Evolutionary conservation across 2,113 vertebrate genomes (phyloP), one percentile per base, ranked within the genome.

Genomic region (Formicarius rufipectus): DNA sequence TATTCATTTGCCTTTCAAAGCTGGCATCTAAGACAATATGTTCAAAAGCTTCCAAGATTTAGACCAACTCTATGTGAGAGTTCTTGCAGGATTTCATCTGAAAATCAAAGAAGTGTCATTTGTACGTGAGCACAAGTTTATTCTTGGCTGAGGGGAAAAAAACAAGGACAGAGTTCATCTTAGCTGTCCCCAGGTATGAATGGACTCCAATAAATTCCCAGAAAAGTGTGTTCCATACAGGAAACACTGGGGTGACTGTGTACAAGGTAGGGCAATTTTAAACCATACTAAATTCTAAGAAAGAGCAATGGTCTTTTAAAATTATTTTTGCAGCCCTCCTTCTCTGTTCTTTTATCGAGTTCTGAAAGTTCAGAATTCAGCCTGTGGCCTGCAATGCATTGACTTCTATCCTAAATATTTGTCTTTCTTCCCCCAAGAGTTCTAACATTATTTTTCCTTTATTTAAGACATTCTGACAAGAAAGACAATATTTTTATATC

Each of bases 1-100:
- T 89, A 55, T 83, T 90, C 60, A 71, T 84, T 94, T 93, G 82
- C 59, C 78, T 88, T 80, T 79, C 58, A 78, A 75, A 93, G 62
- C 40, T 60, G 66, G 31, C 66, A 60, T 83, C 62, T 78, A 73
- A 91, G 42, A 77, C 77, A 76, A 4, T 60, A 45, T 44, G 72
- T 81, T 96, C 92, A 93, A 82, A 90, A 59, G 53, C 55, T 97
- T 92, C 66, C 16, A 33, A 59, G 71, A 25, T 40, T 49, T 5
- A 81, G 94, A 55, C 16, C 37, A 87, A 56, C 44, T 81, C 59
- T 52, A 1, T 31, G 28, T 60, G 24, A 79, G 69, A 67, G 21
- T 49, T 87, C 72, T 89, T 79, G 62, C 52, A 68, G 31, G 24
- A 78, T 30, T 94, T 89, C 15, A 42, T 75, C n/a, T 76, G 66